phyloP scores from a whole-genome alignment of 2,797 vertebrate species.

The Paramormyrops hopkinsi region DNA sequence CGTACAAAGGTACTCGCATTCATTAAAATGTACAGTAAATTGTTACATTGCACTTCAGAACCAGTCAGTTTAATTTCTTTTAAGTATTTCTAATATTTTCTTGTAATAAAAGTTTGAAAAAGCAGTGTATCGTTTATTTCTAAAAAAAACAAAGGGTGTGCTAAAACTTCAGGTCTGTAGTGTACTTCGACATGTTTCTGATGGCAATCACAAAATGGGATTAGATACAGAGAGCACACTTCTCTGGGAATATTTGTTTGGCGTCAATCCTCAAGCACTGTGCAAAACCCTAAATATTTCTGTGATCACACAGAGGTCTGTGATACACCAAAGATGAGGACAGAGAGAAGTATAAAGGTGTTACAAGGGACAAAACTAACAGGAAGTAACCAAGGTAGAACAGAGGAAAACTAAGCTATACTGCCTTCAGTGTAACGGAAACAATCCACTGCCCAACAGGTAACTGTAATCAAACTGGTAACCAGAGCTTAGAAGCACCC shows the following conservation, averaged over 20 bases:
- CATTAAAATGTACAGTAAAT: background rate
- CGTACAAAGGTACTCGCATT: background rate
- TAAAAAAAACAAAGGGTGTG: background rate
- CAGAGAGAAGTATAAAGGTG: background rate
- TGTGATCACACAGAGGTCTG: background rate
- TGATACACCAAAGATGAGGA: background rate
- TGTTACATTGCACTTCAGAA: background rate
- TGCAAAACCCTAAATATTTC: conserved; percentile 16
- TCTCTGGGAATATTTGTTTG: conserved; percentile 46
- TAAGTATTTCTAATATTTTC: background rate
- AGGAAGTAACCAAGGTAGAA: background rate
- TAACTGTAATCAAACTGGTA: background rate
- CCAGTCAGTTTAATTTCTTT: background rate
- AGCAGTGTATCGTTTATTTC: background rate
- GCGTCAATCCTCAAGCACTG: conserved; percentile 28
- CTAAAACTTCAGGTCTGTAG: background rate
- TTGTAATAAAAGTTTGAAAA: background rate
- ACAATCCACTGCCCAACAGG: background rate
- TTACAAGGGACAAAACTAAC: background rate
- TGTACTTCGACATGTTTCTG: background rate
- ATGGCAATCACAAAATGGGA: conserved; percentile 16
- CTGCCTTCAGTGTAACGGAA: background rate
- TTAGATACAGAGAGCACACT: conserved; percentile 28
- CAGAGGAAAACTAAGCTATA: background rate
- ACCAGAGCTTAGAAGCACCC: background rate